These are phyloP conservation scores for Dolomedes plantarius DNA, from an alignment of 2,888 invertebrate species.

Conservation along the genomic window DNA sequence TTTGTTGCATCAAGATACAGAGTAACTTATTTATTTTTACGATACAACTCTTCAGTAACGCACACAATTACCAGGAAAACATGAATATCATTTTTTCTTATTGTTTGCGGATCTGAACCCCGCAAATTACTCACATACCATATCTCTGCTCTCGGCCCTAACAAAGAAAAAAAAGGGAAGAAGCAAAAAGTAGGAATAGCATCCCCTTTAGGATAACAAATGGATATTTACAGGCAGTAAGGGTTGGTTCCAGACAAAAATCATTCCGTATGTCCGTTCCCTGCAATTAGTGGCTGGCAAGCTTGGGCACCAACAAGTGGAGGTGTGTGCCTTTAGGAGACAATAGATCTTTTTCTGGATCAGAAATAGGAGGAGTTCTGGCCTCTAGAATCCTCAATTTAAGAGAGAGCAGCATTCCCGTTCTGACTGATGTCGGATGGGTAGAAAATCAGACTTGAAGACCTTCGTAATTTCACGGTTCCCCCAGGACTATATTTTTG, in stretches of 20 bases:
- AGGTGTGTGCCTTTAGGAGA: not conserved
- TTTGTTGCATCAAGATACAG: too few relatives aligned
- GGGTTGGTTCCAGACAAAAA: not conserved
- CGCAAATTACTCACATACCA: not conserved
- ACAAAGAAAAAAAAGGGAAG: not conserved
- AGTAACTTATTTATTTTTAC: too few relatives aligned
- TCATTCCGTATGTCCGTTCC: not conserved
- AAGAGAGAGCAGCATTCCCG: not conserved
- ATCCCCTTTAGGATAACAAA: not conserved
- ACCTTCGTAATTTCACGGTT: constrained; percentile 28
- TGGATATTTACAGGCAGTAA: not conserved
- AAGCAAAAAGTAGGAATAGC: not conserved
- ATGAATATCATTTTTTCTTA: too few relatives aligned
- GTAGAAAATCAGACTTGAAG: not conserved
- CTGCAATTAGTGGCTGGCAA: not conserved
- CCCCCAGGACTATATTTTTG: constrained; percentile 33
- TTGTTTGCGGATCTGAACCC: not conserved
- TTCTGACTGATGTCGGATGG: not conserved
- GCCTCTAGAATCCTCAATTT: constrained; percentile 18
- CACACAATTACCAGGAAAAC: too few relatives aligned
- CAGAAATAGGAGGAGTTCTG: not conserved
- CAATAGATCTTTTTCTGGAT: constrained; percentile 15
- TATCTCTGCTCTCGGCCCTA: not conserved
- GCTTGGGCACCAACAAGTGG: not conserved
- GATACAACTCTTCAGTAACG: too few relatives aligned